Conservation (phyloP, 2,797 vertebrate genomes). For the Hypotaenidia philippensis region DNA sequence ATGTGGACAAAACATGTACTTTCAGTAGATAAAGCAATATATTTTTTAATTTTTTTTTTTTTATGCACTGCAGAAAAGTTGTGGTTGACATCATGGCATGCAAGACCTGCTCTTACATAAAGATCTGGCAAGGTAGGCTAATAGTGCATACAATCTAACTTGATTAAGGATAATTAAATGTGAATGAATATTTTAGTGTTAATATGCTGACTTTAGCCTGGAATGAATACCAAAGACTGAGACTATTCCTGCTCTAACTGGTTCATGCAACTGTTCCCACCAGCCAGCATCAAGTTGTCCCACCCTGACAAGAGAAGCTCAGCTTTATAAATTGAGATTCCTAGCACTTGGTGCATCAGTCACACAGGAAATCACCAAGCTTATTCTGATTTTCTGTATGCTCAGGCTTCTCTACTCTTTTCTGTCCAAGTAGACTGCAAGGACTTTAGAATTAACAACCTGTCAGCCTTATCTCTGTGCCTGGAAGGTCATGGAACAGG, state of each 20-base stretch:
- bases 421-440: no score
- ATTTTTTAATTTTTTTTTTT: background rate
- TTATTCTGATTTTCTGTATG: no score
- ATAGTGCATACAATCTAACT: background rate
- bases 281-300: no score
- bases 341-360: no score
- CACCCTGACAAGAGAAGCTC: no score
- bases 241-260: background rate
- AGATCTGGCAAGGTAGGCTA: background rate
- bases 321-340: no score
- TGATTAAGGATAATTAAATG: background rate
- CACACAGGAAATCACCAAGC: no score
- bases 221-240: background rate
- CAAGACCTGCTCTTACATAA: background rate
- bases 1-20: background rate
- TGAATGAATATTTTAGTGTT: background rate
- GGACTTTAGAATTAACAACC: no score
- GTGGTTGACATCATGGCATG: background rate
- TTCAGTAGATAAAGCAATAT: background rate
- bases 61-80: background rate
- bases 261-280: background rate
- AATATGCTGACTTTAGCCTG: accelerated
- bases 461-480: no score
- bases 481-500: no score
- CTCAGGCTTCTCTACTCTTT: no score